Base-by-base conservation (phyloP, 2,113 vertebrate species). In the Donacobius atricapilla region DNA sequence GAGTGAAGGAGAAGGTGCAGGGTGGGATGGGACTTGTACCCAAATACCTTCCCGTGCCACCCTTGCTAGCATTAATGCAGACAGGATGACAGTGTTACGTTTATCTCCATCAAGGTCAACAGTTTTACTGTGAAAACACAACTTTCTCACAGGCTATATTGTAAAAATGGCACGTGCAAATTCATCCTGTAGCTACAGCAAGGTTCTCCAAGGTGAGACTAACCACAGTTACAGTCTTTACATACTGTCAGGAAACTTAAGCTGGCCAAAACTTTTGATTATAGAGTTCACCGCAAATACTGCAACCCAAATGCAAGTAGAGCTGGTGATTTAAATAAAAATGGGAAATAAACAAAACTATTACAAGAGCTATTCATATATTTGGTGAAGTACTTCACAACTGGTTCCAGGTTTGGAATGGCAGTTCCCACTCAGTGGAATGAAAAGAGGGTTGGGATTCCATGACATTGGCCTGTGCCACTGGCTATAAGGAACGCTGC, bases 271-370 rank as follows among this genome's bases (percentile, higher is more conserved):
- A 58, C 31, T 68, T n/a, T n/a, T 89, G 24, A 15, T 82, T 83
- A 7, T 30, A 25, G 27, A 58, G 15, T 56, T 61, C 21, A 20
- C 24, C 61, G 60, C 44, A 81, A 82, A 40, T 79, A 24, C 37
- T 90, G 33, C 33, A 44, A 18, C 24, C 22, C 9, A 4, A 79
- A 44, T 42, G 19, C 3, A 25, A 94, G 39, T 21, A 40, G n/a
- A 77, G 28, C 40, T 96, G 78, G n/a, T 95, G 69, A 84, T 76
- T 69, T 73, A 37, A 47, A 90, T 88, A 80, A 80, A 90, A 96
- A 76, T 71, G 42, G 83, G 96, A 97, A 97, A 69, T 93, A 83
- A 98, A 92, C 83, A 86, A 69, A 90, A 16, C 37, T 86, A 25
- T 97, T 96, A 56, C 54, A 94, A 69, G 87, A 96, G 69, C 64